Evolutionary conservation across 2,113 vertebrate species (phyloP).

Genomic region (Spea bombifrons): DNA sequence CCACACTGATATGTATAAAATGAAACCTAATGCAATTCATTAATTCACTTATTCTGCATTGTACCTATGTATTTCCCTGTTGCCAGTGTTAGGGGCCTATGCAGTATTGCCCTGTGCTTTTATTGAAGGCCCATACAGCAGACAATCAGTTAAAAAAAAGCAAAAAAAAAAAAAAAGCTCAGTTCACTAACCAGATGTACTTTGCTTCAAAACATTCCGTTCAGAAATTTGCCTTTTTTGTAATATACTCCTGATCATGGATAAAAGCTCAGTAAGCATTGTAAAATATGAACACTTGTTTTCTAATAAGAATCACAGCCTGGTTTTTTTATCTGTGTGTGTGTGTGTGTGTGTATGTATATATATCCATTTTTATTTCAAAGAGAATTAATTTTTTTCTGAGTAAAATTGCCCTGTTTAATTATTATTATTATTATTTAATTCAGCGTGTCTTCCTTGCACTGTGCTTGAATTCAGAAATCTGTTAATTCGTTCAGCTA

Average conservation of each 20-base stretch:
- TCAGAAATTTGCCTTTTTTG: background rate
- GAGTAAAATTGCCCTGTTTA: no score
- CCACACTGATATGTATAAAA: background rate
- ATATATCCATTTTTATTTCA: background rate
- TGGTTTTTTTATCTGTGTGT: slow-evolving; percentile 27
- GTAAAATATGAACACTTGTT: background rate
- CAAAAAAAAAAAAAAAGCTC: background rate
- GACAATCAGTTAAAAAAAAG: slow-evolving; percentile 16
- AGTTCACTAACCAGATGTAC: slow-evolving; percentile 14
- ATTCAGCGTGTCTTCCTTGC: background rate
- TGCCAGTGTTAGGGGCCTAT: slow-evolving; percentile 6
- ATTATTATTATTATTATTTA: no score
- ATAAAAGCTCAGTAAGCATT: background rate
- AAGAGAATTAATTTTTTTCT: no score
- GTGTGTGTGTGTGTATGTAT: background rate
- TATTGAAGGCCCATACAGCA: background rate
- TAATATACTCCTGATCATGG: slow-evolving; percentile 5
- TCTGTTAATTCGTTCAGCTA: no score
- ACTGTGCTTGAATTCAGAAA: background rate
- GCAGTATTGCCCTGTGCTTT: background rate
- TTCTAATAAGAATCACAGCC: background rate
- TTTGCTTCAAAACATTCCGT: slow-evolving; percentile 14
- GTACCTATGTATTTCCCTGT: background rate
- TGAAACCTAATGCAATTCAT: background rate
- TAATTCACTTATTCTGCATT: background rate